Base-by-base conservation (phyloP, 2,888 invertebrate species). In the Venustoraphidia nigricollis region DNA sequence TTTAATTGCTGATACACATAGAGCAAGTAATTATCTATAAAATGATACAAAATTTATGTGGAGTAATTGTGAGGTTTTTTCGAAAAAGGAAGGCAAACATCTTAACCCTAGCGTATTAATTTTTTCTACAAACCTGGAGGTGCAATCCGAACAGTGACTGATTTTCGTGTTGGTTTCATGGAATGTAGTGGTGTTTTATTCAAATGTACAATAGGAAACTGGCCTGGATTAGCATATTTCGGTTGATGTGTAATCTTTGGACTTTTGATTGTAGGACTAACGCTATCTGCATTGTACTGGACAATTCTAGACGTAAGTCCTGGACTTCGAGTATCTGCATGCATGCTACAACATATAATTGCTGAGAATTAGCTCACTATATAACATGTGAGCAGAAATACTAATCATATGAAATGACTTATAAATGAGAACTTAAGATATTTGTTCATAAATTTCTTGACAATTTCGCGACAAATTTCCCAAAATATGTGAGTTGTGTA, bases 311-410 rank as follows among this genome's bases (percentile, higher is more conserved):
- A 64, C 2, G 68, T 60, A 46, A 72, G 56, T 1, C 74, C 73
- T 43, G 70, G 70, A 56, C 73, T 74, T 56, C 70, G 69, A 4
- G 68, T 66, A 56, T 75, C 73, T 10, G 70, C 68, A 55, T 66
- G 72, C 14, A 63, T 62, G 44, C 65, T 62, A 47, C 46, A 55
- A 55, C 36, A 45, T 46, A 34, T 17, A 10, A 46, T 41, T 44
- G 40, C 14, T 13, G 36, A 41, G 36, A 4, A 41, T 48, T 11
- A 36, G 41, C 27, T 27, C 41, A 13, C 10, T 41, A 10, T 41
- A 17, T 17, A 17, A 4, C 17, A 17, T 17, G 4, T 17, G 17
- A 17, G 17, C 17, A 17, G 17, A 17, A 17, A 17, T 17, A 17
- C 17, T 17, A 17, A 17, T 17, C 17, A 4, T 17, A 17, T 17